Percentiles rank a stretch among this genome's conserved stretches.
phyloP scores from a whole-genome alignment of 2,888 invertebrate species.

The Leucophenga maculata region DNA sequence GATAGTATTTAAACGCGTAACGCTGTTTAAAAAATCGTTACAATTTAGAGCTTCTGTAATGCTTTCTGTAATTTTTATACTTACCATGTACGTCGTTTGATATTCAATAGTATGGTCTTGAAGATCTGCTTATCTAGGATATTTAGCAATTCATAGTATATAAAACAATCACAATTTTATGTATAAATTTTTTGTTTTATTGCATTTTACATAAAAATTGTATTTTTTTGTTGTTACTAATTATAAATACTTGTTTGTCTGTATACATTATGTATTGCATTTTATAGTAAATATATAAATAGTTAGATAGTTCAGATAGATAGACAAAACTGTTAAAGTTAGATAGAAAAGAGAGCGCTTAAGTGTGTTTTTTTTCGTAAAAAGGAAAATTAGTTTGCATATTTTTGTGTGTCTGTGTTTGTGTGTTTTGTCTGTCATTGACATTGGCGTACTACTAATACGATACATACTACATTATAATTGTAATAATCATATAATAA shows the following conservation, averaged over 20 bases:
- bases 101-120: too few species aligned
- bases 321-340: neutral
- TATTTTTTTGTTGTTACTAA: slow-evolving; percentile 28
- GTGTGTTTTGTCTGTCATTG: slow-evolving; percentile 5
- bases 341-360: slow-evolving; percentile 23
- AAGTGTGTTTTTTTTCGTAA: slow-evolving; percentile 24
- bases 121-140: too few species aligned
- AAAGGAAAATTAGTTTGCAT: slow-evolving; percentile 6
- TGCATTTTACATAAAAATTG: slow-evolving; percentile 53
- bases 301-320: neutral
- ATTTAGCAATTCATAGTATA: too few species aligned
- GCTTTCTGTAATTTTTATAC: too few species aligned
- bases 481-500: slow-evolving; percentile 1
- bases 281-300: neutral
- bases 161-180: slow-evolving; percentile 10
- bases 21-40: too few species aligned
- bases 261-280: slow-evolving; percentile 45
- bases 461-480: neutral
- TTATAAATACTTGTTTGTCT: slow-evolving; percentile 42
- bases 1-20: too few species aligned
- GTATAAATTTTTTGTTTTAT: slow-evolving; percentile 51
- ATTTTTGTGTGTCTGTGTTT: too few species aligned
- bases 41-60: too few species aligned
- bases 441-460: slow-evolving; percentile 7
- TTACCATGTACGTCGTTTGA: too few species aligned